These are phyloP conservation scores for Aphelenchoides bicaudatus DNA, from an alignment of 2,888 invertebrate genomes.

Conservation along the genomic window DNA sequence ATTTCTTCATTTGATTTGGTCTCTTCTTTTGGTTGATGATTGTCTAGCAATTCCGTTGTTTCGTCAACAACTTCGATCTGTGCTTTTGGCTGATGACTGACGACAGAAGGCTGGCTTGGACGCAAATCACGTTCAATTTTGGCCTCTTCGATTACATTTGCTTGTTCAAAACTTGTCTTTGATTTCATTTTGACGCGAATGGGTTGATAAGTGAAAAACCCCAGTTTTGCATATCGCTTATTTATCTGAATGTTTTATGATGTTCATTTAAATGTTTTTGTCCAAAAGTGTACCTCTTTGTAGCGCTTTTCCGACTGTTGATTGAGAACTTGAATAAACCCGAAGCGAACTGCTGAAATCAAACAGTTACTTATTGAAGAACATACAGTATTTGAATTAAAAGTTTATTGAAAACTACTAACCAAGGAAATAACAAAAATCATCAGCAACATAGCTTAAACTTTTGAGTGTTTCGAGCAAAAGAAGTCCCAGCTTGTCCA, in stretches of 20 bases:
- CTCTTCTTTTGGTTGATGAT: background rate
- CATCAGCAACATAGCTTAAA: conserved; percentile 29
- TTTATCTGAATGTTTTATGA: background rate
- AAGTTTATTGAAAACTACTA: conserved; percentile 15
- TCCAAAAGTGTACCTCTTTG: conserved; percentile 3
- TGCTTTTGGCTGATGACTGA: background rate
- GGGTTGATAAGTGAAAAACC: conserved; percentile 6
- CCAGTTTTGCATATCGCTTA: conserved; percentile 8
- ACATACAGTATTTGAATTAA: background rate
- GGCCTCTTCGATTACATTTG: conserved; percentile 6
- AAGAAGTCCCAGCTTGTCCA: conserved; percentile 89
- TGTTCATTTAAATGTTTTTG: background rate
- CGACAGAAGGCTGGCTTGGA: background rate
- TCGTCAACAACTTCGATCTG: conserved; percentile 2
- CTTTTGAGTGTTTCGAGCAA: conserved; percentile 64
- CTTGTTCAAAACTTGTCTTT: background rate
- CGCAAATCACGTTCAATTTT: background rate
- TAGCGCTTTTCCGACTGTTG: background rate
- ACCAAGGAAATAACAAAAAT: conserved; percentile 41
- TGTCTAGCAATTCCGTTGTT: background rate
- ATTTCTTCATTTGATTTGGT: background rate
- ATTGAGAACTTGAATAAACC: background rate
- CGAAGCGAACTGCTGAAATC: conserved; percentile 4
- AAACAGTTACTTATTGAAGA: background rate
- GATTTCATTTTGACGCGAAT: background rate